Conservation (phyloP, 2,797 vertebrate genomes). For the Mionectes olivaceus region DNA sequence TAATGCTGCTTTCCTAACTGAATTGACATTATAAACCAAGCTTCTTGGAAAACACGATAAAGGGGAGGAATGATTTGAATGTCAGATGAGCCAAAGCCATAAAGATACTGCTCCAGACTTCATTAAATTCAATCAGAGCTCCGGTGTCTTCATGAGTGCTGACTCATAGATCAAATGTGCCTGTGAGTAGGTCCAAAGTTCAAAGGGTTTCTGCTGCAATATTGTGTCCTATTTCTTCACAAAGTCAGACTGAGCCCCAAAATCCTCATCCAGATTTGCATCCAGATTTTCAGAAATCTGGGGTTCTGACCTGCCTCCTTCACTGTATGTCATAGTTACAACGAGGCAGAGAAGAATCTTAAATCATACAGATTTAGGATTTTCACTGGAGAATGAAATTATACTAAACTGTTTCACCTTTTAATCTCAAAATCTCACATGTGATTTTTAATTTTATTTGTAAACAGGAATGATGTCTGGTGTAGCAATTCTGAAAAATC, state of each 20-base stretch:
- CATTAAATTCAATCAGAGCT: slow-evolving; percentile 37
- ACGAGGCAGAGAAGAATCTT: not conserved
- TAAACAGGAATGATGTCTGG: not conserved
- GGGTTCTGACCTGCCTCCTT: not conserved
- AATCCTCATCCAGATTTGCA: not conserved
- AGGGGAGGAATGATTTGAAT: not conserved
- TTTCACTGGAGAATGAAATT: not conserved
- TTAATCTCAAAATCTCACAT: not conserved
- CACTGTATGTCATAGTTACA: not conserved
- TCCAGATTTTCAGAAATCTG: not conserved
- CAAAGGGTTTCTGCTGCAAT: not conserved
- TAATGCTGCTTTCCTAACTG: not conserved
- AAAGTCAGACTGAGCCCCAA: not conserved
- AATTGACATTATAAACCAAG: not conserved
- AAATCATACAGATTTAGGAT: not conserved
- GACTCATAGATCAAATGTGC: not conserved
- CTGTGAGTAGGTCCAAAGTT: not conserved
- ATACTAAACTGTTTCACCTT: fast-evolving
- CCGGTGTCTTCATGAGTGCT: not conserved
- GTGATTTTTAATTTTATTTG: not conserved
- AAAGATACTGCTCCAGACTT: slow-evolving; percentile 41
- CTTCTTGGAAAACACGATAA: slow-evolving; percentile 14
- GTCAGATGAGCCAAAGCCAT: not conserved
- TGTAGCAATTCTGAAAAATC: not conserved
- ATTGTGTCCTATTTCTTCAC: not conserved